phyloP scores from a whole-genome alignment of 2,888 invertebrate genomes.

The Heliconius hortense region DNA sequence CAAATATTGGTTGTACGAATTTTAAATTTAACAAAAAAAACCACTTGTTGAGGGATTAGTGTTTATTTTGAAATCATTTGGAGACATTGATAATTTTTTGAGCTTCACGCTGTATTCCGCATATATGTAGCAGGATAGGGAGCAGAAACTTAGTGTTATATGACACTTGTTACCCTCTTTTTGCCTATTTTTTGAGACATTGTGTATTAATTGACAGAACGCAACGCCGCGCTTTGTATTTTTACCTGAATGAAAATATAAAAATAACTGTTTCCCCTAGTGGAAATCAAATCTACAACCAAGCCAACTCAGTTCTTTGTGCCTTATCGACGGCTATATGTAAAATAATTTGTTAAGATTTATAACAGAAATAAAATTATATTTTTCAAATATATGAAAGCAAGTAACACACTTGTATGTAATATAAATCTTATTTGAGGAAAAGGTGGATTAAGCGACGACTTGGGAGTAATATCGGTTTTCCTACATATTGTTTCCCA shows the following conservation, averaged over 20 bases:
- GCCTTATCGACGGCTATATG: neutral
- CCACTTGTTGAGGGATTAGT: no score
- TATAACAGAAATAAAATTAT: neutral
- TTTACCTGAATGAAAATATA: neutral
- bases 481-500: neutral
- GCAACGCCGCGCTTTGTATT: neutral
- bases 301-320: neutral
- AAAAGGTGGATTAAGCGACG: neutral
- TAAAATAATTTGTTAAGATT: neutral
- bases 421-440: neutral
- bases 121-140: no score
- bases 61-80: no score
- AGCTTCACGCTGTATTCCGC: no score
- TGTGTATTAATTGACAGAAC: no score
- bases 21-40: no score
- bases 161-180: no score
- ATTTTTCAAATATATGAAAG: neutral
- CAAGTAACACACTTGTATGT: neutral
- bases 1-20: neutral
- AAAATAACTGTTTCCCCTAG: neutral
- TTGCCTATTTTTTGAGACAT: no score
- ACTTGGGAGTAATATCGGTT: conserved; percentile 12
- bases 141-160: no score
- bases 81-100: neutral
- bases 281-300: neutral